These are phyloP conservation scores for Iphiclides podalirius DNA, from an alignment of 2,888 invertebrate genomes.

Conservation along the genomic window DNA sequence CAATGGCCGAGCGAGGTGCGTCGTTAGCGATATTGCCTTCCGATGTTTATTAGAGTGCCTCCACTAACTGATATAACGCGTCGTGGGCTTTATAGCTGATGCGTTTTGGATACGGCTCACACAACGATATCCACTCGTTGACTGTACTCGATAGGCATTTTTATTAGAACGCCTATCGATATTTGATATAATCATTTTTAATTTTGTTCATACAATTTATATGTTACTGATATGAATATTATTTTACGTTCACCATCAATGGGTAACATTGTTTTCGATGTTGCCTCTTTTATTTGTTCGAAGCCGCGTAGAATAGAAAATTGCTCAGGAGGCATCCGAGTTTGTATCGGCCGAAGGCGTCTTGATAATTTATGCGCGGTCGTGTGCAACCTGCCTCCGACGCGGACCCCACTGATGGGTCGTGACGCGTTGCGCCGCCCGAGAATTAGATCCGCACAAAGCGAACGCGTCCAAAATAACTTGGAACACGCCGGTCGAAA, in stretches of 20 bases:
- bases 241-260: background rate
- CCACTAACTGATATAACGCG: no score
- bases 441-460: conserved; percentile 54
- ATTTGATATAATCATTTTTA: no score
- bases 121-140: no score
- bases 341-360: conserved; percentile 21
- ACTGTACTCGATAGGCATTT: no score
- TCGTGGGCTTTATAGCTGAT: no score
- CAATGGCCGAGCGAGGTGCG: conserved; percentile 3
- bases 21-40: conserved; percentile 7
- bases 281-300: conserved; percentile 7
- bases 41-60: conserved; percentile 1
- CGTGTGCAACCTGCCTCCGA: conserved; percentile 53
- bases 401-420: conserved; percentile 37
- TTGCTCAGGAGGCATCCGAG: conserved; percentile 18
- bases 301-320: background rate
- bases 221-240: no score
- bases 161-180: no score
- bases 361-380: conserved; percentile 61
- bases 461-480: conserved; percentile 30
- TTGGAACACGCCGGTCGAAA: conserved; percentile 11
- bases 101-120: no score
- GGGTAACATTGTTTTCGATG: no score
- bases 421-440: conserved; percentile 53
- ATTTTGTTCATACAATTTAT: no score